These are phyloP conservation scores for Penaeus monodon DNA, from an alignment of 2,888 invertebrate species.

Conservation along the genomic window DNA sequence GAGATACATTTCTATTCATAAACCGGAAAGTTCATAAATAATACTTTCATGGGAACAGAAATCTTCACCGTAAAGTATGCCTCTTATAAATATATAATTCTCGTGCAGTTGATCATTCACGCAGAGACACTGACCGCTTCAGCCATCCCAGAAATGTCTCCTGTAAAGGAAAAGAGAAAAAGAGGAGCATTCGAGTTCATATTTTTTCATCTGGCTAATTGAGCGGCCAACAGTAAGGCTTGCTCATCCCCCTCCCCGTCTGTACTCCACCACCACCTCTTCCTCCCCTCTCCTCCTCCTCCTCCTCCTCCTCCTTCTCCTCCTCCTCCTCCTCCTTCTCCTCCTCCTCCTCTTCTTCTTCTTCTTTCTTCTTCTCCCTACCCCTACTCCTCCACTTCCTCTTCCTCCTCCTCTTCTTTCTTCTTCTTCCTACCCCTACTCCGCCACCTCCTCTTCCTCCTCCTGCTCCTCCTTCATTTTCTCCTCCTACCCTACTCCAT, in stretches of 20 bases:
- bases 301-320: background rate
- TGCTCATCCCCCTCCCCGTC: constrained; percentile 11
- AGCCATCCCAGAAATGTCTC: constrained; percentile 38
- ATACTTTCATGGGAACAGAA: too few relatives aligned
- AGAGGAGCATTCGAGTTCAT: constrained; percentile 46
- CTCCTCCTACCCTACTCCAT: background rate
- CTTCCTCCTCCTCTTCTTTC: background rate
- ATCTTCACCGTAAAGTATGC: too few relatives aligned
- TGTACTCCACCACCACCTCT: background rate
- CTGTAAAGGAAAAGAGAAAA: constrained; percentile 14
- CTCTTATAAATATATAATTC: background rate
- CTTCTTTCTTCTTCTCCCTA: background rate
- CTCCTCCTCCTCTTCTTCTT: background rate
- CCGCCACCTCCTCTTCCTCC: background rate
- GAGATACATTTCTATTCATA: too few relatives aligned
- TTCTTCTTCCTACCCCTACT: constrained; percentile 6
- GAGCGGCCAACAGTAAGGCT: constrained; percentile 25
- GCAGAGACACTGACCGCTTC: background rate
- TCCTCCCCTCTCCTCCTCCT: background rate
- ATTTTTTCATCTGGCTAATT: constrained; percentile 60
- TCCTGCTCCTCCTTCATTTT: background rate
- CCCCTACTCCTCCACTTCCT: background rate
- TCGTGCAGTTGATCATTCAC: too few relatives aligned
- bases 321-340: background rate
- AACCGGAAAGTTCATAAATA: too few relatives aligned